Conservation (phyloP, 1,140 invertebrate genomes). For the Zaprionus vittiger region DNA sequence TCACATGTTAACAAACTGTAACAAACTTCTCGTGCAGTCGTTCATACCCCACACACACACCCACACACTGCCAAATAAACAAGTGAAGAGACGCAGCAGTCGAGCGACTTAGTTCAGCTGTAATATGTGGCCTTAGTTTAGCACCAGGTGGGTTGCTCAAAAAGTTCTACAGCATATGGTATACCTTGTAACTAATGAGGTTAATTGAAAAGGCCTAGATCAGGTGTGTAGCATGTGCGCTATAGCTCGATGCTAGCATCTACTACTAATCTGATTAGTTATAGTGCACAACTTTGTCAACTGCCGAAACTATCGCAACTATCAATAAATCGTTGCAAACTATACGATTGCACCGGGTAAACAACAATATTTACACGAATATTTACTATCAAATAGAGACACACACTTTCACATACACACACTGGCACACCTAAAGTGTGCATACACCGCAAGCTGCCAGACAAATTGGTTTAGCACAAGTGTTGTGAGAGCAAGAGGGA, state of each 20-base stretch:
- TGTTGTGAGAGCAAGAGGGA: not conserved
- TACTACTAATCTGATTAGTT: too few species aligned
- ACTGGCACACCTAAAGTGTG: slow-evolving; percentile 9
- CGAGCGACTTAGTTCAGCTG: slow-evolving; percentile 44
- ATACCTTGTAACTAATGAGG: not conserved
- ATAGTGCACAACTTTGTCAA: too few species aligned
- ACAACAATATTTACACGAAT: slow-evolving; percentile 41
- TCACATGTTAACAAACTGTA: not conserved
- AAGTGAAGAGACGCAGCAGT: slow-evolving; percentile 32
- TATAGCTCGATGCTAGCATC: not conserved
- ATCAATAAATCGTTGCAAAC: slow-evolving; percentile 27
- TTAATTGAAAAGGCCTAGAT: not conserved
- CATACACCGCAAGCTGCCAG: slow-evolving; percentile 59
- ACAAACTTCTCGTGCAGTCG: not conserved
- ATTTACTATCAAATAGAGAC: slow-evolving; percentile 8
- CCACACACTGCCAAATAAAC: slow-evolving; percentile 15
- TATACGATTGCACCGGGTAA: slow-evolving; percentile 29
- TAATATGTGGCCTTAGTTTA: slow-evolving; percentile 37
- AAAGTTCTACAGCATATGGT: slow-evolving; percentile 23
- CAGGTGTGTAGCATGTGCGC: not conserved
- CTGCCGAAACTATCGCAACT: slow-evolving; percentile 5
- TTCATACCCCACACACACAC: not conserved
- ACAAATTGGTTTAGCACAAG: slow-evolving; percentile 78
- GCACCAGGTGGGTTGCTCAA: slow-evolving; percentile 29
- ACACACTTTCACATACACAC: slow-evolving; percentile 11